Evolutionary conservation across 2,113 vertebrate species (phyloP).

Genomic region (Forbesichthys agassizii): DNA sequence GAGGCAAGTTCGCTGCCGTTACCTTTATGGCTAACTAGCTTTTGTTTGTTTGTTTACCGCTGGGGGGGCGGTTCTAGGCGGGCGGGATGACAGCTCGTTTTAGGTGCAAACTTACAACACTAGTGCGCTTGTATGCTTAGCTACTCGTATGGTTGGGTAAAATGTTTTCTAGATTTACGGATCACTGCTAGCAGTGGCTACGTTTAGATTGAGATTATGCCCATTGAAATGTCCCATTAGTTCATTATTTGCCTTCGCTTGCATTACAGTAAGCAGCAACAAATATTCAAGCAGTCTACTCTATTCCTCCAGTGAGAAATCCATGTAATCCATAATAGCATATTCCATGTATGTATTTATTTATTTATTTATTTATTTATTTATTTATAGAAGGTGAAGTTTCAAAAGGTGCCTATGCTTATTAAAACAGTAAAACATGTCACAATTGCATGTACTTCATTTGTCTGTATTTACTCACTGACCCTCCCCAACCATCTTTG

Average conservation of each 20-base stretch:
- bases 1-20: conserved; percentile 64
- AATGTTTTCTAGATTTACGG: conserved; percentile 1
- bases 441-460: conserved; percentile 22
- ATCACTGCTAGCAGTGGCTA: too few species aligned
- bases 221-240: too few species aligned
- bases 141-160: not conserved
- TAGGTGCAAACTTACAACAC: not conserved
- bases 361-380: not conserved
- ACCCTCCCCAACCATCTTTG: not conserved
- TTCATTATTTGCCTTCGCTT: too few species aligned
- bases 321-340: not conserved
- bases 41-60: conserved; percentile 46
- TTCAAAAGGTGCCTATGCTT: conserved; percentile 26
- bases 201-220: too few species aligned
- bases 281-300: not conserved
- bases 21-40: conserved; percentile 33
- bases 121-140: not conserved
- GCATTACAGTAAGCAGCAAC: too few species aligned
- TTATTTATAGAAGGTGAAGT: conserved; percentile 19
- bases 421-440: conserved; percentile 26
- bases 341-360: not conserved
- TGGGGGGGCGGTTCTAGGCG: not conserved
- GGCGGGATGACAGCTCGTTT: not conserved
- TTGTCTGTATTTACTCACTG: conserved; percentile 13
- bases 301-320: not conserved